These are phyloP conservation scores for Enteromius unitaeniatus DNA, from an alignment of 2,797 vertebrate species.

Conservation along the genomic window DNA sequence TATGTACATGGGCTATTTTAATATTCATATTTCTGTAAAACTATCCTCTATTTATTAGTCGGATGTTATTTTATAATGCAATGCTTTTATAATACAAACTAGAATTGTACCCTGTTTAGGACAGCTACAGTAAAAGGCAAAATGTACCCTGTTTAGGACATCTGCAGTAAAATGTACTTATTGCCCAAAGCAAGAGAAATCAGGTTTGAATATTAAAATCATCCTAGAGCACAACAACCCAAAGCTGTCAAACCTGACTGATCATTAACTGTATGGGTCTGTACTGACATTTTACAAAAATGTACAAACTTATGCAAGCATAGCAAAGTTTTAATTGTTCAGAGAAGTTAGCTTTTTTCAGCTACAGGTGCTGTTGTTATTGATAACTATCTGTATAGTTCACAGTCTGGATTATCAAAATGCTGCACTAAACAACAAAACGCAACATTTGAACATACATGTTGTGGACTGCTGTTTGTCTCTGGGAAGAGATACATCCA, in stretches of 20 bases:
- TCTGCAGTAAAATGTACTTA: neutral
- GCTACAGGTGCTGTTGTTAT: neutral
- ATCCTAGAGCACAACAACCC: neutral
- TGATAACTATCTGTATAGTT: neutral
- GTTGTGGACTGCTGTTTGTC: neutral
- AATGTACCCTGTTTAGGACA: neutral
- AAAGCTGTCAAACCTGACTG: neutral
- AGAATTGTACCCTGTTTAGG: no score
- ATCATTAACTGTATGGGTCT: neutral
- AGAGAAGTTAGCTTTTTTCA: neutral
- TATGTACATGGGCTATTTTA: no score
- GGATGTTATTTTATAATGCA: neutral
- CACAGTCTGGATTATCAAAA: neutral
- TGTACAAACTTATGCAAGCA: neutral
- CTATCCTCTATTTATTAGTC: neutral
- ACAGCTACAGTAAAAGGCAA: no score
- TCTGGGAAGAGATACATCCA: neutral
- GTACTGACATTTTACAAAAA: conserved; percentile 4
- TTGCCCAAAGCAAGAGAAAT: neutral
- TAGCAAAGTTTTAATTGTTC: neutral
- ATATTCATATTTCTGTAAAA: neutral
- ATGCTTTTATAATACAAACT: neutral
- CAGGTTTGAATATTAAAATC: neutral
- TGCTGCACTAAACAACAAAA: neutral
- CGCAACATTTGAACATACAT: neutral